Conservation (phyloP, 2,113 vertebrate genomes). For the Varanus salvator region DNA sequence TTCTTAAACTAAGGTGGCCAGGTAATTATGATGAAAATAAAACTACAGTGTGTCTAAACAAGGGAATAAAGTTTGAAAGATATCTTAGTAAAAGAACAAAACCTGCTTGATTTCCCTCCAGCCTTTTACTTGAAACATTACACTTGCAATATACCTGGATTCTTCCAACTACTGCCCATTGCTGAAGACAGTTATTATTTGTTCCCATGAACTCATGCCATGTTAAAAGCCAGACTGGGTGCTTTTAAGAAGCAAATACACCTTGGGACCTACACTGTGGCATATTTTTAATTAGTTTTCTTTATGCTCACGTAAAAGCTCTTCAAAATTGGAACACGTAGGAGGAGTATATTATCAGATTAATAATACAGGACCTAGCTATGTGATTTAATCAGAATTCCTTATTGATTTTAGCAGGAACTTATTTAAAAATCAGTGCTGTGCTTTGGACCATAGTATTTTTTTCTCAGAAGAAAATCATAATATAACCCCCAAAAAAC, state of each 20-base stretch:
- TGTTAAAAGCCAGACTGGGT: background rate
- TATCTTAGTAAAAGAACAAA: background rate
- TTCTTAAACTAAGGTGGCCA: too few species aligned
- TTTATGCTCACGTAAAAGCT: background rate
- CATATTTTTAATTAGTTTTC: slow-evolving; percentile 1
- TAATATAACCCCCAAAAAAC: slow-evolving; percentile 12
- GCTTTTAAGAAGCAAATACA: background rate
- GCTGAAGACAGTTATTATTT: background rate
- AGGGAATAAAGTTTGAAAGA: background rate
- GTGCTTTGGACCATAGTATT: background rate
- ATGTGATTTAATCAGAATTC: background rate
- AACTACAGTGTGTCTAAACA: too few species aligned
- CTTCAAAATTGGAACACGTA: background rate
- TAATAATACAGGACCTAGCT: background rate
- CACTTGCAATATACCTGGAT: background rate
- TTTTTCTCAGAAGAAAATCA: slow-evolving; percentile 16
- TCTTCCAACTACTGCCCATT: too few species aligned
- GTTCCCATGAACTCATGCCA: background rate
- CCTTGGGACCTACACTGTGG: background rate
- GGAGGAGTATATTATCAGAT: slow-evolving; percentile 31
- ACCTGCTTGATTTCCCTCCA: slow-evolving; percentile 8
- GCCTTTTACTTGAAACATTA: slow-evolving; percentile 10
- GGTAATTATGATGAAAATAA: too few species aligned
- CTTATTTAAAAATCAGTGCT: slow-evolving; percentile 42
- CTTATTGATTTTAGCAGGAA: background rate